Evolutionary conservation across 2,113 vertebrate genomes (phyloP), one percentile per base, ranked within the genome.

Genomic region (Cercocebus atys): DNA sequence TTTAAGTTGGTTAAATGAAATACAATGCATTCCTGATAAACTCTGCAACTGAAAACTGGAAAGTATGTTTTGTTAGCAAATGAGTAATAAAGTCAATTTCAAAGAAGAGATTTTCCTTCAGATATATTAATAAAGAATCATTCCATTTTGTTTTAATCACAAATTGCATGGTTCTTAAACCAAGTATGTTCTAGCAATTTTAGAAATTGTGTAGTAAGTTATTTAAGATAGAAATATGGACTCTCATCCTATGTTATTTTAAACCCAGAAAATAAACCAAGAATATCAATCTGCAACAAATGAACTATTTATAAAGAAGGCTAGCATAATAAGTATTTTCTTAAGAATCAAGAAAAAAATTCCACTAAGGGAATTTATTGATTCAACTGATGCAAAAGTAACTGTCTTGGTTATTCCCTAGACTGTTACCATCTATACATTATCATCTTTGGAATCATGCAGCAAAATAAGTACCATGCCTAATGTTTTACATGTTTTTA

Each of bases 211-310:
- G 81, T 43, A 30, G 16, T n/a, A 95, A 93, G 1, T 92, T 47
- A n/a, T 27, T 57, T 72, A 75, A 38, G 43, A 75, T 10, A 80
- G 40, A 96, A 96, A 76, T 80, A 50, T 2, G 3, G 32, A 72
- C n/a, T 83, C 25, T 61, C 14, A 7, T 40, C 13, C 61, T 75
- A 12, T 6, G 6, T 72, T 4, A 40, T 80, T 93, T 88, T 45
- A 83, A 94, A 92, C 22, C 17, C 52, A 93, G 38, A 82, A 94
- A 68, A 88, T 35, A 79, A 90, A 43, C 12, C 50, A 94, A 70
- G 79, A 90, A 22, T 45, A 85, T 68, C 17, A n/a, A 55, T 43
- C 55, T 14, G 32, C 1, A 92, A 50, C 25, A 68, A 85, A 94
- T 22, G 2, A 1, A 78, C 43, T 59, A 20, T 78, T 90, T 50